Conservation (phyloP, 1,140 invertebrate species). For the Aphaenogaster rudis region DNA sequence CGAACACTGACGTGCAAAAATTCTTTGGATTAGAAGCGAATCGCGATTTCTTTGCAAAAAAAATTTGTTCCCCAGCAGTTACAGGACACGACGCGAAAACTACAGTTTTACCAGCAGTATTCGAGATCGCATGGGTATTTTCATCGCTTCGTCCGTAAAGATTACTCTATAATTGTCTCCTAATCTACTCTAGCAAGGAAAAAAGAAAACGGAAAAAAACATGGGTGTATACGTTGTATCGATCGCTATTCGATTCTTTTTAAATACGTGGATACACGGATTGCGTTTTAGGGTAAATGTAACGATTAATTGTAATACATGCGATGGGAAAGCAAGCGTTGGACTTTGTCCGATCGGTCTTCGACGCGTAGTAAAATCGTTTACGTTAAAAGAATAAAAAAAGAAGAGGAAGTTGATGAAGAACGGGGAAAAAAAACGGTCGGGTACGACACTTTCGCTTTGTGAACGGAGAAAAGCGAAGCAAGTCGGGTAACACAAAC, state of each 20-base stretch:
- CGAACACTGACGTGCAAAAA: neutral
- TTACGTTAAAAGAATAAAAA: conserved; percentile 12
- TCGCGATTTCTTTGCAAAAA: conserved; percentile 34
- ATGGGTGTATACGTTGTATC: conserved; percentile 42
- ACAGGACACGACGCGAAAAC: neutral
- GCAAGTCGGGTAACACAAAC: conserved; percentile 16
- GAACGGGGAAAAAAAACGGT: neutral
- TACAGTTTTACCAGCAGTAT: conserved; percentile 44
- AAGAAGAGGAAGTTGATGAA: neutral
- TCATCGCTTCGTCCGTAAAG: conserved; percentile 39
- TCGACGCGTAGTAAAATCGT: conserved; percentile 22
- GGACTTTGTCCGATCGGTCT: conserved; percentile 14
- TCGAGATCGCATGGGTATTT: conserved; percentile 55
- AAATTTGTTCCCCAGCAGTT: neutral
- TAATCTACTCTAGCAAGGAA: conserved; percentile 51
- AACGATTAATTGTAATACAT: conserved; percentile 38
- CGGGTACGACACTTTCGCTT: conserved; percentile 19
- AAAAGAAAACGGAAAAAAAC: conserved; percentile 48
- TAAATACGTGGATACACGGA: conserved; percentile 38
- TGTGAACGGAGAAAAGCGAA: conserved; percentile 12
- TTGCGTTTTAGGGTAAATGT: conserved; percentile 52
- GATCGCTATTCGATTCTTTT: conserved; percentile 39
- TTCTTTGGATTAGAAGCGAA: neutral
- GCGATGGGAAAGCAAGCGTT: conserved; percentile 11
- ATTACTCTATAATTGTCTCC: conserved; percentile 40